Conservation (phyloP, 2,113 vertebrate species). For the Lepus timidus region DNA sequence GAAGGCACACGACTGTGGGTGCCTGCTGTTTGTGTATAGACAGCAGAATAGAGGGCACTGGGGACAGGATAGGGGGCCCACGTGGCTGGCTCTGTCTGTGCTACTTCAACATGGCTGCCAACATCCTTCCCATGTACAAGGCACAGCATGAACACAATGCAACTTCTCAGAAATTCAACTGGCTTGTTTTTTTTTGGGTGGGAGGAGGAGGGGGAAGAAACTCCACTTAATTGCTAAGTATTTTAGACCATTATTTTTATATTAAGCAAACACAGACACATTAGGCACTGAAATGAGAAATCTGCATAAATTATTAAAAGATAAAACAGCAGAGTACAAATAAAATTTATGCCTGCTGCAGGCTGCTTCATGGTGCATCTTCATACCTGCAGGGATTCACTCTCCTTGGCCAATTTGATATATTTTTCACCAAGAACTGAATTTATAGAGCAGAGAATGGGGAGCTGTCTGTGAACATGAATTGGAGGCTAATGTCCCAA, state of each 20-base stretch:
- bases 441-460: slow-evolving; percentile 49
- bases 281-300: slow-evolving; percentile 49
- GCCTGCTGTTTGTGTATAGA: background rate
- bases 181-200: background rate
- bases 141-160: background rate
- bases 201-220: background rate
- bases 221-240: slow-evolving; percentile 54
- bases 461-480: background rate
- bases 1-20: background rate
- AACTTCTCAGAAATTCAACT: background rate
- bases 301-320: slow-evolving; percentile 64
- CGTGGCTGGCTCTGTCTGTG: background rate
- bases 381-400: background rate
- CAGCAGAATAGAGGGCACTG: rapidly evolving
- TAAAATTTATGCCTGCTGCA: background rate
- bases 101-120: background rate
- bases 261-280: slow-evolving; percentile 47
- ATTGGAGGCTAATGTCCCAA: background rate
- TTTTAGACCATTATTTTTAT: slow-evolving; percentile 53
- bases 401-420: background rate
- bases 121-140: background rate
- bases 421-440: slow-evolving; percentile 1
- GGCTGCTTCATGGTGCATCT: background rate
- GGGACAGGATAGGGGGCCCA: rapidly evolving
- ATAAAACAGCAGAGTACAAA: slow-evolving; percentile 32